phyloP scores from a whole-genome alignment of 1,140 invertebrate genomes.

The Pectinophora gossypiella region DNA sequence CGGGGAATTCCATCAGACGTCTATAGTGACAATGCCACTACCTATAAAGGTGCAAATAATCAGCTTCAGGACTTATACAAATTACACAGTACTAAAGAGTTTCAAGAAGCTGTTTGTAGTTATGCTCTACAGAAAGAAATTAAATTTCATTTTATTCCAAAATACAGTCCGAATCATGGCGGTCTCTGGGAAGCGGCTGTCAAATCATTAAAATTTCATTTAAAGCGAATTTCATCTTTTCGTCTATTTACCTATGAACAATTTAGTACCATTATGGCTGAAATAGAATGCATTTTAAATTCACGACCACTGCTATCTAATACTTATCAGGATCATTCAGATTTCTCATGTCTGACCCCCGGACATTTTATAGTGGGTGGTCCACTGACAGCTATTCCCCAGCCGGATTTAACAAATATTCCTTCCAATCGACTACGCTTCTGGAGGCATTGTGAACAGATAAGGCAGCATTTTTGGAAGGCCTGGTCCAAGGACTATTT shows the following conservation, averaged over 20 bases:
- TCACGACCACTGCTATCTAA: background rate
- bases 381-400: background rate
- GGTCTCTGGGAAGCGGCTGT: slow-evolving; percentile 60
- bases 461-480: background rate
- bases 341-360: slow-evolving; percentile 1
- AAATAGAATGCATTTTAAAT: slow-evolving; percentile 1
- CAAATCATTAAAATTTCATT: slow-evolving; percentile 46
- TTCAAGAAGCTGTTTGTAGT: background rate
- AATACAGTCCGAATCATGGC: slow-evolving; percentile 53
- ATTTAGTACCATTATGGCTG: background rate
- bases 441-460: background rate
- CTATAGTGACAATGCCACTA: slow-evolving; percentile 8
- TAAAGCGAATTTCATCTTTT: background rate
- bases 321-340: slow-evolving; percentile 1
- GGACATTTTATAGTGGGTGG: slow-evolving; percentile 1
- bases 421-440: background rate
- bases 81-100: background rate
- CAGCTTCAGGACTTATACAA: slow-evolving; percentile 6
- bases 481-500: background rate
- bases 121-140: slow-evolving; percentile 22
- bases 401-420: background rate
- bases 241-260: slow-evolving; percentile 5
- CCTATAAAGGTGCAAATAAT: slow-evolving; percentile 8
- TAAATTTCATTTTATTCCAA: slow-evolving; percentile 60
- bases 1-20: slow-evolving; percentile 6